Evolutionary conservation across 2,113 vertebrate species (phyloP).

Genomic region (Argyrosomus japonicus): DNA sequence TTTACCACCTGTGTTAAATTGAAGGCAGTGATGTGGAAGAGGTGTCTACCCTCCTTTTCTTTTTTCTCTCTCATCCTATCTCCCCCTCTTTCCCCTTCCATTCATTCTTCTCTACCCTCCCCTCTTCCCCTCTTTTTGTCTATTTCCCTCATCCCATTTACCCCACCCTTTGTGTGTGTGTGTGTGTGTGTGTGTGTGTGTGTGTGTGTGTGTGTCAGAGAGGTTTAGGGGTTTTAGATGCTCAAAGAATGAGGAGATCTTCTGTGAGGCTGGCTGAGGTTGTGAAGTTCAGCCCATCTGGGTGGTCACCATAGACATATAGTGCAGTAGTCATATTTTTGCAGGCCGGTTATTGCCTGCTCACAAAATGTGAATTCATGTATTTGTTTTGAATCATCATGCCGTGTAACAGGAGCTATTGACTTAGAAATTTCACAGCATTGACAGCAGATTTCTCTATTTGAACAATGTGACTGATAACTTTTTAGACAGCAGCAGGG

Average conservation of each 20-base stretch:
- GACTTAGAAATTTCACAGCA: neutral
- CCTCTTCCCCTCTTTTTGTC: constrained; percentile 48
- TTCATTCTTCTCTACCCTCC: constrained; percentile 50
- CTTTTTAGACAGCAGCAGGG: too few species aligned
- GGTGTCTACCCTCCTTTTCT: constrained; percentile 71
- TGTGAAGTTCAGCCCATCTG: constrained; percentile 20
- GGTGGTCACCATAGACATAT: constrained; percentile 2
- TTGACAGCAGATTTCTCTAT: neutral
- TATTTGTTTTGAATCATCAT: neutral
- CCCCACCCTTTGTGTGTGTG: constrained; percentile 37
- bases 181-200: constrained; percentile 8
- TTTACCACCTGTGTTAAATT: constrained; percentile 86
- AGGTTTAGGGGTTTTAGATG: constrained; percentile 28
- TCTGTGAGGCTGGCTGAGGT: neutral
- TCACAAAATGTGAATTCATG: constrained; percentile 3
- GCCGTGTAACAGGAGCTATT: neutral
- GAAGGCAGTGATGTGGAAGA: constrained; percentile 87
- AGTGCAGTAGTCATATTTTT: neutral
- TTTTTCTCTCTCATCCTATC: constrained; percentile 55
- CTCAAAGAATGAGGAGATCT: constrained; percentile 30
- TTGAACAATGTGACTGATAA: neutral
- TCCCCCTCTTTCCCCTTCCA: constrained; percentile 36
- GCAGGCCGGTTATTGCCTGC: neutral
- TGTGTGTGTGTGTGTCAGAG: constrained; percentile 10
- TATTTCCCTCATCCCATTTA: constrained; percentile 51